Conservation (phyloP, 2,113 vertebrate species). For the Cariama cristata region DNA sequence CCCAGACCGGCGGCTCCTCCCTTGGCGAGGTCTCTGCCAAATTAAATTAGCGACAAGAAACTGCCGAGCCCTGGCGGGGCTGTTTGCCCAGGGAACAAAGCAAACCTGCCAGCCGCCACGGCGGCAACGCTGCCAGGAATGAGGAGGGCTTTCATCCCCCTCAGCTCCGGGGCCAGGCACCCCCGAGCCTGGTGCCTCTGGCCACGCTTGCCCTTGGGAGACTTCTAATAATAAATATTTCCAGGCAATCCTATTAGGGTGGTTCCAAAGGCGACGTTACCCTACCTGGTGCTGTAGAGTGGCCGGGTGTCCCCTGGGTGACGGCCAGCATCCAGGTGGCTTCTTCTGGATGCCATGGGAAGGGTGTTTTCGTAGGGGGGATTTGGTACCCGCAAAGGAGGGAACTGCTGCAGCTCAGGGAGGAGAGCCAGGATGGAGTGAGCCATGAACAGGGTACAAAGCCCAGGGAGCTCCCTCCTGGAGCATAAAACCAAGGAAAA, state of each 20-base stretch:
- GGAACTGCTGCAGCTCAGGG: not conserved
- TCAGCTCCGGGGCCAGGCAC: accelerated
- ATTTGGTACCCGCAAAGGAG: not conserved
- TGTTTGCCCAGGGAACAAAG: slow-evolving; percentile 18
- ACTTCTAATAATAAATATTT: not conserved
- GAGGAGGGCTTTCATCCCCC: not conserved
- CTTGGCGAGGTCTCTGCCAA: not conserved
- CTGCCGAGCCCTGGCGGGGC: not conserved
- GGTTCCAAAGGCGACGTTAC: not conserved
- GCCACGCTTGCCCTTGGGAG: accelerated
- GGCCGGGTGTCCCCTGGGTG: not conserved
- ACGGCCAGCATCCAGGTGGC: not conserved
- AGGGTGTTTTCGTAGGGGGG: not conserved
- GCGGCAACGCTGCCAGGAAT: accelerated
- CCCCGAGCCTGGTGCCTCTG: accelerated
- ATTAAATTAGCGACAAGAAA: not conserved
- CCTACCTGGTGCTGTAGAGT: not conserved
- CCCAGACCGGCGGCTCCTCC: not conserved
- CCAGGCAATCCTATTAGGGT: not conserved
- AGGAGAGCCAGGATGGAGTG: not conserved
- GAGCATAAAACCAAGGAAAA: not conserved
- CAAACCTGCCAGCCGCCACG: not conserved
- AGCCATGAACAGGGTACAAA: not conserved
- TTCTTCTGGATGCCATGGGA: not conserved
- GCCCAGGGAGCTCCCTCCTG: not conserved